Base-by-base conservation (phyloP, 2,113 vertebrate species). In the Edolisoma coerulescens region DNA sequence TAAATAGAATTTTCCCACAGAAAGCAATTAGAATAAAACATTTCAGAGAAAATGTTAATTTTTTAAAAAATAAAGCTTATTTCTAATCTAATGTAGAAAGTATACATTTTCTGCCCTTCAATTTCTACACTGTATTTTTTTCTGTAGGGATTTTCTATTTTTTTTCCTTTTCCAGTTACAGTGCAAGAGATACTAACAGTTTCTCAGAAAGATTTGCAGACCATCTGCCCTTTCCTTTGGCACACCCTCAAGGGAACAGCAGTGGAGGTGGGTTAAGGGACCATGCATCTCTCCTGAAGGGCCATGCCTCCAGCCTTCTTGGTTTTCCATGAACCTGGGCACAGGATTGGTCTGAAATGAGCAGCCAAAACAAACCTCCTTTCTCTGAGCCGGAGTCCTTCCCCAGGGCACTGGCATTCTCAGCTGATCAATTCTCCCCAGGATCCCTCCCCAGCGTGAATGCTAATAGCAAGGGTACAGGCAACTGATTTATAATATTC, bases 401-500 rank as follows among this genome's bases (percentile, higher is more conserved):
- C 86, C 75, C 79, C 53, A 76, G 41, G 86, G 86, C 86, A 89
- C 16, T 44, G 39, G 37, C 7, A 10, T 24, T 93, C 64, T 95
- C 81, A 84, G 52, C 84, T 96, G 71, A 89, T 87, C 84, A 87
- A 21, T 93, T 96, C 84, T 63, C 83, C 70, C 56, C 16, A 93
- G 71, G 64, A 92, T 73, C 27, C n/a, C 79, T 82, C 78, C 93
- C 42, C 76, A 24, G 16, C 3, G 16, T 33, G 44, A 95, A 93
- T 87, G 90, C 75, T 95, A 95, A 96, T 94, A 39, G 52, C 42
- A 83, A 76, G 69, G 74, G 85, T 63, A 74, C 49, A 80, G 68
- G 61, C 92, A 96, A 80, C 63, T 96, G 84, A 96, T 96, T 96
- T 96, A 87, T 94, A 91, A 84, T 86, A 90, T 95, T 93, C 93